Conservation (phyloP, 2,797 vertebrate genomes). For the Micromesistius poutassou region DNA sequence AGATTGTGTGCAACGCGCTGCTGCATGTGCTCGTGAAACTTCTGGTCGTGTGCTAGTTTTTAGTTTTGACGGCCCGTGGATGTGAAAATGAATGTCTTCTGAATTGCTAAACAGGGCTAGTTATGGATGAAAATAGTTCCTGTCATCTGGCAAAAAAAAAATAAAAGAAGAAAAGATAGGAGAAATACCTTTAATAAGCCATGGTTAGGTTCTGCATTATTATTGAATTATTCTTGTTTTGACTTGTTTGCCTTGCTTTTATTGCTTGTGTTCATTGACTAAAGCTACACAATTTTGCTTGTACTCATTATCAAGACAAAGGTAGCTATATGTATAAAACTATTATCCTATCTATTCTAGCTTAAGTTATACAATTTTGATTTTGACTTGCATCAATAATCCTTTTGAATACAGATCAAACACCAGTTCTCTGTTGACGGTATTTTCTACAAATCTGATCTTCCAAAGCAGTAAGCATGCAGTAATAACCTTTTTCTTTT, state of each 20-base stretch:
- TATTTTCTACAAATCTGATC: slow-evolving; percentile 63
- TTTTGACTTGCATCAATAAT: slow-evolving; percentile 30
- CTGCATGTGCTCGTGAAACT: slow-evolving; percentile 78
- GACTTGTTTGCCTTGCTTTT: slow-evolving; percentile 47
- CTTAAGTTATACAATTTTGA: slow-evolving; percentile 32
- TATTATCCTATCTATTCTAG: slow-evolving; percentile 39
- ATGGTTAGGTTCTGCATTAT: slow-evolving; percentile 41
- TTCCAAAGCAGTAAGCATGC: slow-evolving; percentile 64
- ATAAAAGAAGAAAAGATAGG: not conserved
- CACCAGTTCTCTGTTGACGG: slow-evolving; percentile 36
- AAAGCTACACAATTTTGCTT: slow-evolving; percentile 42
- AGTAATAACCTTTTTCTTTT: slow-evolving; percentile 42
- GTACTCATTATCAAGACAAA: slow-evolving; percentile 45
- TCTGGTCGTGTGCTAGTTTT: slow-evolving; percentile 77
- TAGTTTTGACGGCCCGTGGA: slow-evolving; percentile 67
- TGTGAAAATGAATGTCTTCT: slow-evolving; percentile 68
- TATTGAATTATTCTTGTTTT: slow-evolving; percentile 54
- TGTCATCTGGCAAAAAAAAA: slow-evolving; percentile 49
- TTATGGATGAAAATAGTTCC: slow-evolving; percentile 49
- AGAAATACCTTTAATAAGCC: slow-evolving; percentile 40
- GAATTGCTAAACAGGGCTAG: slow-evolving; percentile 64
- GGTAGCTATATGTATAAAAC: slow-evolving; percentile 41
- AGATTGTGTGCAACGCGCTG: slow-evolving; percentile 68
- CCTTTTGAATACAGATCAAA: slow-evolving; percentile 30
- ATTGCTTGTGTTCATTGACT: slow-evolving; percentile 54